Conservation (phyloP, 2,888 invertebrate species). For the Cylloceria caligata region DNA sequence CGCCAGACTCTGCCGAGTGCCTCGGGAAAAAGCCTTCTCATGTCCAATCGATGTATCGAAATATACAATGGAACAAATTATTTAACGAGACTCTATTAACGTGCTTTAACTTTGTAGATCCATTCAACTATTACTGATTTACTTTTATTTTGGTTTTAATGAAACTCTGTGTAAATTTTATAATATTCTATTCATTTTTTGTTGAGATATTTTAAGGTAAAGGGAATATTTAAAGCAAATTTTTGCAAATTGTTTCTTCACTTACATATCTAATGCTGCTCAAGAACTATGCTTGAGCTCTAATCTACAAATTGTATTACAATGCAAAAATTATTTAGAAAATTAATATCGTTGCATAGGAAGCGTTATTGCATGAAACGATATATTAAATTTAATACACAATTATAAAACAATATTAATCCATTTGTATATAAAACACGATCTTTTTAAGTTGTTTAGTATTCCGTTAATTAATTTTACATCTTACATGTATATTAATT, state of each 20-base stretch:
- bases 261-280: neutral
- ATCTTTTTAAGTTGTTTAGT: too few relatives aligned
- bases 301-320: neutral
- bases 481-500: too few relatives aligned
- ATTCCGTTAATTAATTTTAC: too few relatives aligned
- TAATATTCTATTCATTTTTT: neutral
- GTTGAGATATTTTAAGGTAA: neutral
- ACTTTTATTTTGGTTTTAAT: neutral
- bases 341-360: too few relatives aligned
- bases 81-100: neutral
- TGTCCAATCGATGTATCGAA: constrained; percentile 10
- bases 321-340: too few relatives aligned
- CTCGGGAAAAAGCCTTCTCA: neutral
- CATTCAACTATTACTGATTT: neutral
- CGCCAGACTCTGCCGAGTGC: neutral
- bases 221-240: neutral
- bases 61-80: constrained; percentile 33
- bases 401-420: too few relatives aligned
- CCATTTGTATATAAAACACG: too few relatives aligned
- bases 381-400: too few relatives aligned
- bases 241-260: neutral
- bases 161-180: neutral
- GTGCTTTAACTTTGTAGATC: neutral
- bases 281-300: neutral
- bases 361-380: too few relatives aligned